phyloP scores from a whole-genome alignment of 2,797 vertebrate genomes.

The Morelia viridis region DNA sequence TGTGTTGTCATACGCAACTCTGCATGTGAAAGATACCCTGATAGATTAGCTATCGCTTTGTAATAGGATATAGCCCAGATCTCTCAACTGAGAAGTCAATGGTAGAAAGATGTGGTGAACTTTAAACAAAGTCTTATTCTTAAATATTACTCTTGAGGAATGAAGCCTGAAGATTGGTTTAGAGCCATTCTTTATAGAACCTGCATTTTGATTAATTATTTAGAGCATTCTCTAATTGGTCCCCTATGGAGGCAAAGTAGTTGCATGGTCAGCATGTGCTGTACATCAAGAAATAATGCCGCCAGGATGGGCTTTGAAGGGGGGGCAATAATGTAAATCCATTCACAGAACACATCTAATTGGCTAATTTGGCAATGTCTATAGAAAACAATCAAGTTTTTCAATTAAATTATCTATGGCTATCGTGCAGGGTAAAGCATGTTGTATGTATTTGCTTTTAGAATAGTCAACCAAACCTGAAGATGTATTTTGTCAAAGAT shows the following conservation, averaged over 20 bases:
- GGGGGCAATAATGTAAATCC: neutral
- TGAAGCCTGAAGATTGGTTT: constrained; percentile 20
- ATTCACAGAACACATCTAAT: constrained; percentile 6
- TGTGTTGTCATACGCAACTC: neutral
- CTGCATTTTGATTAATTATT: constrained; percentile 39
- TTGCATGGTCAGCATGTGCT: constrained; percentile 29
- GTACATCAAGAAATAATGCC: constrained; percentile 7
- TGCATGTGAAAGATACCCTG: neutral
- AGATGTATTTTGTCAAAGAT: neutral
- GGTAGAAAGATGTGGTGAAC: neutral
- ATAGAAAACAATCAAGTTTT: neutral
- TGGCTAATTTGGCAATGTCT: constrained; percentile 10
- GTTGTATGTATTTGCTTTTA: neutral
- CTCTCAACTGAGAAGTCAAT: neutral
- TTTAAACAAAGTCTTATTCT: constrained; percentile 8
- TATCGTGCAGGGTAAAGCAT: constrained; percentile 1
- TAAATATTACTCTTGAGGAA: constrained; percentile 11
- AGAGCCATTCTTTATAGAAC: constrained; percentile 8
- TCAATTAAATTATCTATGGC: neutral
- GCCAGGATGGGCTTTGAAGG: neutral
- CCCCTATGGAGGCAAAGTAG: constrained; percentile 32
- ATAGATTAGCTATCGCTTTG: neutral
- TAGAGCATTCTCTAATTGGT: constrained; percentile 29
- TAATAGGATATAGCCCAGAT: neutral
- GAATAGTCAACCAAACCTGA: neutral